Conservation (phyloP, 2,113 vertebrate genomes). For the Edolisoma coerulescens region DNA sequence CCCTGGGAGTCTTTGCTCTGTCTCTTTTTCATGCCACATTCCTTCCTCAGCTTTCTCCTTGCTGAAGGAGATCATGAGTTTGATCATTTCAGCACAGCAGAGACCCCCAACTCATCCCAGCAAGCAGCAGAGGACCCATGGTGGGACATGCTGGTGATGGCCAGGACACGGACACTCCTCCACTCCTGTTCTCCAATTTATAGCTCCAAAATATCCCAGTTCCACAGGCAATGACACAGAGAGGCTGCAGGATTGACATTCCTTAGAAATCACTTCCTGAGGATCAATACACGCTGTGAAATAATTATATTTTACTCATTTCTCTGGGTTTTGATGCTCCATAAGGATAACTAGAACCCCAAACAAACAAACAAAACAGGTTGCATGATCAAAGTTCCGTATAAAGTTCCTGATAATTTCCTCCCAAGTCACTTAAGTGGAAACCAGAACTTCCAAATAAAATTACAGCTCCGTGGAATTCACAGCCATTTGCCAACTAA, state of each 20-base stretch:
- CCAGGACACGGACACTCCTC: neutral
- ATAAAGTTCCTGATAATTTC: neutral
- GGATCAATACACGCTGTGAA: neutral
- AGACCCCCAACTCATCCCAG: neutral
- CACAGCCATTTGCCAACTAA: neutral
- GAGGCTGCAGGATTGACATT: neutral
- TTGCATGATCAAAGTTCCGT: neutral
- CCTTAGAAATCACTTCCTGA: neutral
- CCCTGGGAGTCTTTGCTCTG: neutral
- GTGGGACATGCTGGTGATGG: neutral
- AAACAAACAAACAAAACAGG: neutral
- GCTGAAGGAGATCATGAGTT: neutral
- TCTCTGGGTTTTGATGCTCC: neutral
- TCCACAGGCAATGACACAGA: neutral
- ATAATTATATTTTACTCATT: neutral
- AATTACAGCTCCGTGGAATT: neutral
- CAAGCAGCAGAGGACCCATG: neutral
- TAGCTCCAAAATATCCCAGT: neutral
- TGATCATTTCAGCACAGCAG: neutral
- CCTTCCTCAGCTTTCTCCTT: neutral
- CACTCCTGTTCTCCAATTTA: neutral
- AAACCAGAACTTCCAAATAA: neutral
- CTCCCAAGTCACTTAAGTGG: neutral
- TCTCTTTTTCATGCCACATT: neutral
- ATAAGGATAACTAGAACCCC: accelerated